Base-by-base conservation (phyloP, 2,888 invertebrate genomes). In the Apocheima hispidaria region DNA sequence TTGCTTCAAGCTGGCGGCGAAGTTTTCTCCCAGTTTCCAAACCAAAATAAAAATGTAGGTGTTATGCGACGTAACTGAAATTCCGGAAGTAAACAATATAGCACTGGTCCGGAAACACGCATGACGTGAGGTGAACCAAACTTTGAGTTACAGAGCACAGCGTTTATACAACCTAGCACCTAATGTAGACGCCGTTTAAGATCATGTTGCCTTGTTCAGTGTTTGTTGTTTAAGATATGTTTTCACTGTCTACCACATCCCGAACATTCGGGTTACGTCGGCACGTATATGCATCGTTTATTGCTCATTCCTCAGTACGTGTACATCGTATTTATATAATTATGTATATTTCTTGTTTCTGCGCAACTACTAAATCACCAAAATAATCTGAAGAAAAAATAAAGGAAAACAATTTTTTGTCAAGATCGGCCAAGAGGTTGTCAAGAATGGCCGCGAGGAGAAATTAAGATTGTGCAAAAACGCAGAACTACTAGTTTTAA, bases 281-380 rank as follows among this genome's bases (percentile, higher is more conserved):
- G 68, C 69, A 73, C 69, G 59, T 67, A 70, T 70, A 7, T 7
- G 70, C 65, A 66, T 60, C 66, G 55, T 72, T 77, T 77, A 77
- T 76, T 72, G 73, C 70, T 60, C 46, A 69, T 73, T 70, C 66
- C 71, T 69, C 66, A 65, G 60, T 63, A 43, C 55, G 57, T 51
- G 66, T 66, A 68, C 60, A 35, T 68, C 52, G 44, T 23, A 56
- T 52, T 48, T 57, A 56, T 43, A 26, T 43, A 26, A 9, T 48
- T 57, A 56, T 43, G 23, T 43, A 26, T n/a, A 28, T 51, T 46
- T 33, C 38, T 5, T 53, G 33, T 57, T 51, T 49, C 46, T 54
- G 36, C 12, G 20, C 26, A 43, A 49, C 6, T 26, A 7, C 6
- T 23, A 14, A 26, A 23, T n/a, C 7, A 6, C 43, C 7, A 14